Evolutionary conservation across 2,888 invertebrate genomes (phyloP), one percentile per base, ranked within the genome.

Genomic region (Arge pagana): DNA sequence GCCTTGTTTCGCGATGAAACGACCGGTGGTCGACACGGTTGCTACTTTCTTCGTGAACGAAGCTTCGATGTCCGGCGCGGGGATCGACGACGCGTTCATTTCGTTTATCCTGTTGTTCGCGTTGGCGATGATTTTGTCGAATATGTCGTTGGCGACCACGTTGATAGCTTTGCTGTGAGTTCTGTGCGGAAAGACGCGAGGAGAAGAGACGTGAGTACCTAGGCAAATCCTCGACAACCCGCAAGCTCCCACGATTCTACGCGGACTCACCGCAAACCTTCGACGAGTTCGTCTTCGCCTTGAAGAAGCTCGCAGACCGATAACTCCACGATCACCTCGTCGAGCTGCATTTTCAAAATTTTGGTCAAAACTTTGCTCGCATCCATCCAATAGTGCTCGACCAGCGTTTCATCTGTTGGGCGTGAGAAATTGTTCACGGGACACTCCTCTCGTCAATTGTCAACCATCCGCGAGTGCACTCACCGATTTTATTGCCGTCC

Each of bases 281-380:
- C 18, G 3, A 52, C 52, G 16, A 37, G 15, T 8, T 37, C 63
- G 28, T 70, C 67, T 42, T 70, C 64, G 36, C 75, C 74, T 13
- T 64, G 61, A 11, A 77, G 61, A 23, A 76, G 59, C 54, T 77
- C 77, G 7, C 65, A 64, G 21, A 75, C 65, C 0, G 76, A 76
- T 58, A 70, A 72, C 57, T 75, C 75, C 1, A 71, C 68, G n/a
- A 76, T 68, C 4, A 71, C 70, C 50, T 66, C 68, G 19, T 62
- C 68, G 13, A 76, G 59, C 54, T 75, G 74, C 40, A 62, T 55
- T 40, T 69, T 63, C 43, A 77, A 57, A 23, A 67, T 50, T 33
- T 59, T 54, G 2, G 67, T 71, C 42, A 75, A 50, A 21, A 62
- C 62, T 16, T 66, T 68, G 18, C 65, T 68, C 21, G 75, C 50